Percentiles rank a stretch among this genome's conserved stretches.
These are phyloP conservation scores for Plagodis dolabraria DNA, from an alignment of 2,888 invertebrate genomes.

Conservation along the genomic window DNA sequence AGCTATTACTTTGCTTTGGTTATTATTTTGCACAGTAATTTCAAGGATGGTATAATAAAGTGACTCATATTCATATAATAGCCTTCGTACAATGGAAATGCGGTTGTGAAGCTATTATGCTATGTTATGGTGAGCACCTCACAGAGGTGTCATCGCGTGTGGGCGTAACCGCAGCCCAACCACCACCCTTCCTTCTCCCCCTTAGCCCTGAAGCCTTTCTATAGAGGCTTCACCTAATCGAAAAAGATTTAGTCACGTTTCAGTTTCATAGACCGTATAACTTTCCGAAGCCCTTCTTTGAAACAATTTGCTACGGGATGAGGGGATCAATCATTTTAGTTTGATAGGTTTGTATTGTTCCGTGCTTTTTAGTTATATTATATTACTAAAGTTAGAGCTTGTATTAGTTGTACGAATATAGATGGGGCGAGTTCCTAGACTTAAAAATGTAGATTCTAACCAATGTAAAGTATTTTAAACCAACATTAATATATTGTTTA, in stretches of 20 bases:
- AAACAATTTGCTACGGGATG: slow-evolving; percentile 20
- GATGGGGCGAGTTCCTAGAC: too few species aligned
- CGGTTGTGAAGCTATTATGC: slow-evolving; percentile 35
- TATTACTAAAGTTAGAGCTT: slow-evolving; percentile 17
- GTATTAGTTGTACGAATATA: too few species aligned
- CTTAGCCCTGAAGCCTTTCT: slow-evolving; percentile 25
- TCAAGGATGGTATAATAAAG: background rate
- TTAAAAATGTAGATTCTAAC: too few species aligned
- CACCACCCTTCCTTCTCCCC: slow-evolving; percentile 28
- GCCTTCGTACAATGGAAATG: slow-evolving; percentile 28
- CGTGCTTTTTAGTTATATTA: slow-evolving; percentile 4
- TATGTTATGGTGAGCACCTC: slow-evolving; percentile 38
- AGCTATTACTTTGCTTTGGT: too few species aligned
- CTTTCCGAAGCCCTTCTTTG: slow-evolving; percentile 11
- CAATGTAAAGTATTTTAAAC: too few species aligned
- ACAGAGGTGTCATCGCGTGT: slow-evolving; percentile 54
- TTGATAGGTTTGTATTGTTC: background rate
- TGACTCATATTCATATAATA: slow-evolving; percentile 4
- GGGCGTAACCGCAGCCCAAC: slow-evolving; percentile 51
- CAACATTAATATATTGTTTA: too few species aligned
- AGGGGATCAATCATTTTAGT: slow-evolving; percentile 16
- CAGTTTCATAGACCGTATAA: slow-evolving; percentile 11
- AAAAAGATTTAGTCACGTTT: slow-evolving; percentile 26
- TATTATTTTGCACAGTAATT: too few species aligned
- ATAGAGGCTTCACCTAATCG: slow-evolving; percentile 32